Base-by-base conservation (phyloP, 1,140 invertebrate genomes). In the Drosophila ironensis region DNA sequence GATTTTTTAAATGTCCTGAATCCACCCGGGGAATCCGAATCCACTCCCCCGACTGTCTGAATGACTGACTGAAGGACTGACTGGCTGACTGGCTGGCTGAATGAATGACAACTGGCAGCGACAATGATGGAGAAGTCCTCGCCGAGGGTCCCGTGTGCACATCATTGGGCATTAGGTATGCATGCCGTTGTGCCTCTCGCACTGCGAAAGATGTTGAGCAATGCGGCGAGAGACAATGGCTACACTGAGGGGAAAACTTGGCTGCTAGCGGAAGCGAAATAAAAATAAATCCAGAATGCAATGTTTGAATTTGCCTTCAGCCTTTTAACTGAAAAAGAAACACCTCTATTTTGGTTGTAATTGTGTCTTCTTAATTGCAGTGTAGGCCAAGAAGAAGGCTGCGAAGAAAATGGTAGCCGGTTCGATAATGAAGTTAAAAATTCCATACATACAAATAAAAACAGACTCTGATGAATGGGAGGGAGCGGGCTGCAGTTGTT, bases 401-500 rank as follows among this genome's bases (percentile, higher is more conserved):
- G 20, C 6, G 24, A 42, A 16, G 46, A 50, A 84, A 76, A 64
- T 57, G 77, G 52, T 57, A 64, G 77, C 45, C 63, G 45, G 77
- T 53, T 71, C 64, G 73, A 82, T 82, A 82, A 82, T 82, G 80
- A 82, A 84, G 78, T 82, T 82, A 86, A 82, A 82, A 82, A 82
- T 82, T 82, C 78, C 78, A 73, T 84, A 86, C 78, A 82, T 78
- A 84, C 78, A 84, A 82, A 82, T 82, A 78, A 78, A 78, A 50
- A 68, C 46, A 68, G 72, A 76, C 61, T 4, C 8, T 30, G 8
- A 3, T 6, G 27, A 28, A 33, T 8, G 41, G 48, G 27, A 59
- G 41, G 53, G 57, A 48, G 33, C 44, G 28, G 50, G 61, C 51
- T 82, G 72, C 68, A 82, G 68, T 59, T 78, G 46, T 45, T 78